These are phyloP conservation scores for Gallinago nigripennis DNA, from an alignment of 2,797 vertebrate genomes.

Conservation along the genomic window DNA sequence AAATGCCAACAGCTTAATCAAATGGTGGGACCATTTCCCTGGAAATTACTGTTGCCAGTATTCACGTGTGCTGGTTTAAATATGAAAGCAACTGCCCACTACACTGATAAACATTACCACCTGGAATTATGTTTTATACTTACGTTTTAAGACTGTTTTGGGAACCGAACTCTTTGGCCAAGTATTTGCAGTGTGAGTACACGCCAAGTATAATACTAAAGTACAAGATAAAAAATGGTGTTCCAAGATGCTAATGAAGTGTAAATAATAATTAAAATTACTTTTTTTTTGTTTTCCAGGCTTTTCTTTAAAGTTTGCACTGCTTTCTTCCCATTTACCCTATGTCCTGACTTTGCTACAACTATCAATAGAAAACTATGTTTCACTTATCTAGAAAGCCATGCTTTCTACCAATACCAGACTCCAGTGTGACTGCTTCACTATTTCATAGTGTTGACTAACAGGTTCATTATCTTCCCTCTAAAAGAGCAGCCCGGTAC, in stretches of 20 bases:
- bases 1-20: neutral
- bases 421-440: neutral
- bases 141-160: neutral
- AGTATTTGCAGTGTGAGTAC: neutral
- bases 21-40: neutral
- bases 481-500: neutral
- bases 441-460: neutral
- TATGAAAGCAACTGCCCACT: neutral
- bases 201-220: neutral
- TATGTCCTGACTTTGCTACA: neutral
- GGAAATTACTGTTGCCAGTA: neutral
- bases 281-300: neutral
- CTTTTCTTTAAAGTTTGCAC: neutral
- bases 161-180: neutral
- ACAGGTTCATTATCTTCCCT: neutral
- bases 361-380: neutral
- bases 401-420: neutral
- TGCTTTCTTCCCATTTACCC: neutral
- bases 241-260: fast-evolving
- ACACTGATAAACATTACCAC: neutral
- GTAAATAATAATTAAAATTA: neutral
- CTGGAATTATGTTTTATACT: neutral
- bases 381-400: neutral
- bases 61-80: neutral
- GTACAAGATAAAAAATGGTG: fast-evolving